Percentiles rank a stretch among this genome's conserved stretches.
Conservation (phyloP, 2,888 invertebrate genomes). For the Graphium colonna region DNA sequence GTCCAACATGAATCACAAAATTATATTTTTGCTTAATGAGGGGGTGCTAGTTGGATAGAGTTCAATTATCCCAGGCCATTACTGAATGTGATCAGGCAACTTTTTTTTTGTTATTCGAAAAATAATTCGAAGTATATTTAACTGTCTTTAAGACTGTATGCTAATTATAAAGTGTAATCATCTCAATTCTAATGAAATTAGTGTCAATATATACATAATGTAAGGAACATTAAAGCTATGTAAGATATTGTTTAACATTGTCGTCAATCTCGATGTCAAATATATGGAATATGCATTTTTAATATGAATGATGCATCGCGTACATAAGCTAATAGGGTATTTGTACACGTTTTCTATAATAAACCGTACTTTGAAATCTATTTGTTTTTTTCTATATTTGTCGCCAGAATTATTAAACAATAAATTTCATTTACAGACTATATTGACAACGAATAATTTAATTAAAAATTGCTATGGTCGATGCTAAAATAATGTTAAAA, state of each 20-base stretch:
- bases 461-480: too few relatives aligned
- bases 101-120: slow-evolving; percentile 24
- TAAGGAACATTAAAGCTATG: slow-evolving; percentile 15
- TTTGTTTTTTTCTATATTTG: slow-evolving; percentile 15
- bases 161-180: slow-evolving; percentile 34
- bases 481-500: too few relatives aligned
- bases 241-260: slow-evolving; percentile 25
- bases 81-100: slow-evolving; percentile 3
- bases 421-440: too few relatives aligned
- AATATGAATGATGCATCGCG: slow-evolving; percentile 42
- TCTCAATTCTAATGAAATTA: slow-evolving; percentile 25
- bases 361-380: slow-evolving; percentile 40
- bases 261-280: slow-evolving; percentile 28
- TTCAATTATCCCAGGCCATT: neutral
- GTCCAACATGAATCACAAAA: neutral
- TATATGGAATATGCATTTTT: slow-evolving; percentile 6
- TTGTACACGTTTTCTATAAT: slow-evolving; percentile 72
- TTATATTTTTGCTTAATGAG: slow-evolving; percentile 7
- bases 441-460: too few relatives aligned
- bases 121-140: slow-evolving; percentile 32
- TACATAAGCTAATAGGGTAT: slow-evolving; percentile 63
- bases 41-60: slow-evolving; percentile 13
- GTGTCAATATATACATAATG: slow-evolving; percentile 9
- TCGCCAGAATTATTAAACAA: too few relatives aligned
- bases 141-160: slow-evolving; percentile 55